Evolutionary conservation across 2,888 invertebrate species (phyloP), one percentile per base, ranked within the genome.

Genomic region (Nasonovia ribisnigri): DNA sequence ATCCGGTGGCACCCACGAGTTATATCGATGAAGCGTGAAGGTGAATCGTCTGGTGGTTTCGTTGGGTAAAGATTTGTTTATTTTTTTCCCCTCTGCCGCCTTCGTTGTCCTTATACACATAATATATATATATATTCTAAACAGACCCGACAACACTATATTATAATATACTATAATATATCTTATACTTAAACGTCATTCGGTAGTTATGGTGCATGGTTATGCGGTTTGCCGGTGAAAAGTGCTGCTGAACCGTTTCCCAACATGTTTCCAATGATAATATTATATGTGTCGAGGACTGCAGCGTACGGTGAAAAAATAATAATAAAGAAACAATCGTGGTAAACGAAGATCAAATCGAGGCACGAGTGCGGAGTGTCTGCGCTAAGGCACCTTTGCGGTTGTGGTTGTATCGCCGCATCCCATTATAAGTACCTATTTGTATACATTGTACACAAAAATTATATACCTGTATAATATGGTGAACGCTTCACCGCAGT

Each of bases 1-100:
- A 93, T 93, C 93, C 93, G 93, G 86, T 90, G 93, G 93, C 92
- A 94, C 94, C 92, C 94, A 93, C 90, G 92, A 84, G 89, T 94
- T 88, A 54, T 84, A 46, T 67, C 67, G 88, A 77, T n/a, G 93
- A 91, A 92, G 92, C 94, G 92, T 94, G 92, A 90, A 84, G 86
- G 92, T 93, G 93, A 93, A 93, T 86, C 89, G 93, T 93, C 90
- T 86, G 90, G 84, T 84, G 93, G 84, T 90, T 93, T 60, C n/a
- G 88, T 89, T 36, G 11, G 57, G 90, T 86, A 90, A 90, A 93
- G 84, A 93, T 90, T 90, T 84, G 90, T 90, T 93, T 93, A 57
- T 88, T 86, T 60, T 51, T 67, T 92, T 57, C 42, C n/a, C 86
- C 46, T 89, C 57, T 51, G 10, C 5, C 51, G 51, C 46, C 42